Evolutionary conservation across 2,888 invertebrate genomes (phyloP).

Genomic region (Athrips mouffetella): DNA sequence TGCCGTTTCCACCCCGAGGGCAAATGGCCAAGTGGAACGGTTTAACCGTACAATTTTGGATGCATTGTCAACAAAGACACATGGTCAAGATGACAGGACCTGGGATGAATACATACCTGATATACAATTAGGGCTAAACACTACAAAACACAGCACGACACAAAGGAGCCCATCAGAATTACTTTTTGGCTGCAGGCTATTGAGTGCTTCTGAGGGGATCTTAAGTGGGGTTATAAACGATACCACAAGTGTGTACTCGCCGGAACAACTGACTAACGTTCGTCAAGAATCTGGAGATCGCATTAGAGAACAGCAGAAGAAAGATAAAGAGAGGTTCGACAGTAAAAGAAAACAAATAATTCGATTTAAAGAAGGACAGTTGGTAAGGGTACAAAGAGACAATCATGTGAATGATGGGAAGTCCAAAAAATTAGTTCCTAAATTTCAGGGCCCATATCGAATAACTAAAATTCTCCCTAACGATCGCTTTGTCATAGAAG

Average conservation of each 20-base stretch:
- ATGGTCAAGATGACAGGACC: conserved; percentile 12
- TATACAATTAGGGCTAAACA: conserved; percentile 22
- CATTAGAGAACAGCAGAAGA: conserved; percentile 7
- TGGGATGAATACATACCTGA: conserved; percentile 21
- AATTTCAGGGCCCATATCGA: conserved; percentile 17
- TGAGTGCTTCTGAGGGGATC: conserved; percentile 11
- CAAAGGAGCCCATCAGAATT: conserved; percentile 22
- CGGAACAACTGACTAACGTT: background rate
- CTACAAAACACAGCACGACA: conserved; percentile 20
- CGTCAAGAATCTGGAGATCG: background rate
- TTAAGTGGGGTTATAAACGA: conserved; percentile 19
- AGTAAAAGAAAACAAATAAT: background rate
- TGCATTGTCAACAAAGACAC: background rate
- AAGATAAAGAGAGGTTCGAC: conserved; percentile 5
- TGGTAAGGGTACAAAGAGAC: conserved; percentile 9
- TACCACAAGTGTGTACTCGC: background rate
- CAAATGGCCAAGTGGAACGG: background rate
- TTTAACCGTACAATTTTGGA: conserved; percentile 5
- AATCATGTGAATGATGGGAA: conserved; percentile 6
- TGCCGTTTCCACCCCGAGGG: background rate
- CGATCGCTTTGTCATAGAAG: conserved; percentile 12
- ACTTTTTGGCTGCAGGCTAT: conserved; percentile 21
- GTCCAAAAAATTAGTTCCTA: conserved; percentile 12
- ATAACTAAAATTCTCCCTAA: conserved; percentile 2
- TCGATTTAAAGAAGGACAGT: background rate